phyloP scores from a whole-genome alignment of 2,113 vertebrate genomes.

The Sula dactylatra region DNA sequence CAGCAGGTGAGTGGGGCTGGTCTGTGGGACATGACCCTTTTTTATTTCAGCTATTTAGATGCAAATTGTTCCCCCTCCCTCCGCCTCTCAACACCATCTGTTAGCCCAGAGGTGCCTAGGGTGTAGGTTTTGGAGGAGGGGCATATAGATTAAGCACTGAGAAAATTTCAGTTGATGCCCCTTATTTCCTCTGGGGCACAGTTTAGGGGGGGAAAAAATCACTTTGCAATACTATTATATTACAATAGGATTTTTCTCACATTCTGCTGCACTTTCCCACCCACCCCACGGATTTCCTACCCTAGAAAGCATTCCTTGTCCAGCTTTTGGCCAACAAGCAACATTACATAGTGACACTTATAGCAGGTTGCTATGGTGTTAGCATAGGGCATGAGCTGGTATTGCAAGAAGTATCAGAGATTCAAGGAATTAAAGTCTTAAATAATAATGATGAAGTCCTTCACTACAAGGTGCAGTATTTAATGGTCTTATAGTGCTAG shows the following conservation, averaged over 20 bases:
- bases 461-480: not conserved
- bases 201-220: not conserved
- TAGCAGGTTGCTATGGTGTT: not conserved
- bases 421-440: not conserved
- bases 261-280: not conserved
- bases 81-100: constrained; percentile 47
- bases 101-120: constrained; percentile 40
- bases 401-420: not conserved
- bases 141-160: not conserved
- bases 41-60: constrained; percentile 61
- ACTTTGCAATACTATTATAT: not conserved
- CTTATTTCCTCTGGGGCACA: not conserved
- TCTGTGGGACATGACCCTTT: constrained; percentile 27
- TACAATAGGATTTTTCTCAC: not conserved
- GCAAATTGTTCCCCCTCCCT: constrained; percentile 42
- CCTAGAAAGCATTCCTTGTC: not conserved
- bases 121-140: constrained; percentile 27
- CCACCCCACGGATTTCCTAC: not conserved
- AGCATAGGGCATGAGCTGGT: not conserved
- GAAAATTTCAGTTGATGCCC: not conserved
- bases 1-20: constrained; percentile 61
- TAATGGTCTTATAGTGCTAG: not conserved
- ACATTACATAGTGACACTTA: not conserved
- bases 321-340: not conserved
- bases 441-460: not conserved